Base-by-base conservation (phyloP, 53 echinoderm and acorn worm species). In the Henricia sp. region DNA sequence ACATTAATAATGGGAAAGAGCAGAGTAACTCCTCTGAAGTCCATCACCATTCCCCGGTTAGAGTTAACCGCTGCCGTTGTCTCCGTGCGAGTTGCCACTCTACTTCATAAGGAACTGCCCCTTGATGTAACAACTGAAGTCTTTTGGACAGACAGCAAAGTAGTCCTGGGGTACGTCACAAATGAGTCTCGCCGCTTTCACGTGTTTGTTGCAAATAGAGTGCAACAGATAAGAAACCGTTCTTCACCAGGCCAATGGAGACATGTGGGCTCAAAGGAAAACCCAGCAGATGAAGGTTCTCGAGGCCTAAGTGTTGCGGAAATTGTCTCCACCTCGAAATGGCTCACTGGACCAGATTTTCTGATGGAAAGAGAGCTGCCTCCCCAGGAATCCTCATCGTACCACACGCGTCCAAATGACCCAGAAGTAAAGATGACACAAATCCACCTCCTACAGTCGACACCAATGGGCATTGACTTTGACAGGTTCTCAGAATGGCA, bases 21-120 rank as follows among this genome's bases (percentile, higher is more conserved):
- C 1, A 88, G 89, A 54, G 94, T 94, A 9, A 33, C 70, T 3
- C 93, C 93, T 8, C 44, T 62, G 3, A 86, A 89, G 77, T 16
- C 17, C 1, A 33, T 65, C 3, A 90, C 91, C n/a, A 88, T 88
- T 55, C 88, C 88, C 37, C 66, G 91, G n/a, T 72, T 91, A n/a
- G 88, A 91, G 40, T 41, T 91, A 3, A 57, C 74, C 8, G 91
- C 91, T 36, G 91, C 91, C 3, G 78, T 73, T 19, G 69, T 91
- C 10, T 91, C 91, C 2, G 87, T 84, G 23, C 75, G 60, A 68
- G 46, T 88, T 12, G 71, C 82, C 33, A 21, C 36, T 37, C 21
- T 70, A 3, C 54, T 87, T n/a, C 52, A 70, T 21, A 34, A 29
- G 30, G 87, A 87, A 35, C 58, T 87, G 12, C 8, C 58, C 11